Evolutionary conservation across 2,113 vertebrate genomes (phyloP).

Genomic region (Oceanites oceanicus): DNA sequence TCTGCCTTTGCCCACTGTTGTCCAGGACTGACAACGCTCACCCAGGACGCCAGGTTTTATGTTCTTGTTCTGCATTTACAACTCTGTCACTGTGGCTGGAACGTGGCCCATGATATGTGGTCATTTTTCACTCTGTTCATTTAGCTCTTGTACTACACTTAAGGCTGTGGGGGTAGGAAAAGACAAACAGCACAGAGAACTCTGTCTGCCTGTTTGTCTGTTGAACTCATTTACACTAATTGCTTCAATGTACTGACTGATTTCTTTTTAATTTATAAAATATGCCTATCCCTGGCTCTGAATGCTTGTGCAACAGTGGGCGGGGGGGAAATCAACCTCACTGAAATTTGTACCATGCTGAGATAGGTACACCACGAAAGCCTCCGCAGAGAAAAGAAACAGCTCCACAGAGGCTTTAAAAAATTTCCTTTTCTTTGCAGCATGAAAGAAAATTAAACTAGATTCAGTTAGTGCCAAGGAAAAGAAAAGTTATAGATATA

Average conservation of each 20-base stretch:
- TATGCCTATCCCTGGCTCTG: background rate
- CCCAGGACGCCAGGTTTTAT: background rate
- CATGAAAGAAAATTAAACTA: background rate
- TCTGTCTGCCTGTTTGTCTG: conserved; percentile 18
- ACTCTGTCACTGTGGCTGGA: background rate
- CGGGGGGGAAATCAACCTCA: background rate
- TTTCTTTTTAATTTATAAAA: conserved; percentile 54
- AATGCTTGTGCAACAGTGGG: background rate
- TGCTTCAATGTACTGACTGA: conserved; percentile 24
- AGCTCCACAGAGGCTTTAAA: background rate
- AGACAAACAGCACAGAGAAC: background rate
- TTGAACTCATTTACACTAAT: conserved; percentile 44
- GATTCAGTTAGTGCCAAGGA: background rate
- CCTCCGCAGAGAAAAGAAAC: background rate
- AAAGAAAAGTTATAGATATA: background rate
- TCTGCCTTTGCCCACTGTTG: background rate
- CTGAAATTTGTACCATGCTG: background rate
- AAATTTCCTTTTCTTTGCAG: background rate
- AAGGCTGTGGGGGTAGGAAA: conserved; percentile 6
- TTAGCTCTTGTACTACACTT: conserved; percentile 16
- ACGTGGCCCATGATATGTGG: background rate
- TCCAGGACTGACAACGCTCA: background rate
- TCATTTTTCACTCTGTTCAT: conserved; percentile 58
- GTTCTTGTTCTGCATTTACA: conserved; percentile 39
- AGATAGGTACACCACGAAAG: background rate